Evolutionary conservation across 2,888 invertebrate genomes (phyloP), one percentile per base, ranked within the genome.

Genomic region (Parnassius apollo): DNA sequence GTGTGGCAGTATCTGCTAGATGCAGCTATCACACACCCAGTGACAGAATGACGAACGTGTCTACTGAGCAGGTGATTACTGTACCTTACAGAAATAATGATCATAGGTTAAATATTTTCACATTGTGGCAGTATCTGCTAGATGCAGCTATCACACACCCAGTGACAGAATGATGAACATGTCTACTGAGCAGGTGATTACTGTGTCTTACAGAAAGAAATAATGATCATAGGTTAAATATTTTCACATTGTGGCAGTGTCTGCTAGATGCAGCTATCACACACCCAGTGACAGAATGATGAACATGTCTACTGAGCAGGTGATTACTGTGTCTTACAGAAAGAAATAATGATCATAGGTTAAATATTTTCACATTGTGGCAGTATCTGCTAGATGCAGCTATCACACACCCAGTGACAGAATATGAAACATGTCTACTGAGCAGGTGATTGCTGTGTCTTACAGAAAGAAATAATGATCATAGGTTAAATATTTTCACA

Each of bases 341-440:
- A 54, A 42, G n/a, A n/a, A n/a, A n/a, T n/a, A n/a, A n/a, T n/a
- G n/a, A n/a, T n/a, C n/a, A n/a, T n/a, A n/a, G n/a, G 22, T 1
- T 22, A 2, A 1, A 22, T 22, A 22, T 22, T 22, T 44, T 10
- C 2, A 46, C 12, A 12, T 12, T 4, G 1, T 12, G 46, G 2
- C 12, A 46, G 3, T 9, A 46, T 46, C 46, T 46, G 12, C 46
- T 12, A 46, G 12, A 10, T 46, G 54, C 25, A 71, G 65, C 69
- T 45, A 69, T 76, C 71, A 74, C 64, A 48, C 42, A 66, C 69
- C 69, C 71, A 75, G 73, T 72, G 71, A 70, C 71, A 70, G 67
- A 68, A 62, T 46, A 58, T 72, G n/a, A 46, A 9, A n/a, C n/a
- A n/a, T n/a, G n/a, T n/a, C n/a, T n/a, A n/a, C n/a, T n/a, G n/a